Conservation (phyloP, 2,888 invertebrate species). For the Philhelius pedissequus region DNA sequence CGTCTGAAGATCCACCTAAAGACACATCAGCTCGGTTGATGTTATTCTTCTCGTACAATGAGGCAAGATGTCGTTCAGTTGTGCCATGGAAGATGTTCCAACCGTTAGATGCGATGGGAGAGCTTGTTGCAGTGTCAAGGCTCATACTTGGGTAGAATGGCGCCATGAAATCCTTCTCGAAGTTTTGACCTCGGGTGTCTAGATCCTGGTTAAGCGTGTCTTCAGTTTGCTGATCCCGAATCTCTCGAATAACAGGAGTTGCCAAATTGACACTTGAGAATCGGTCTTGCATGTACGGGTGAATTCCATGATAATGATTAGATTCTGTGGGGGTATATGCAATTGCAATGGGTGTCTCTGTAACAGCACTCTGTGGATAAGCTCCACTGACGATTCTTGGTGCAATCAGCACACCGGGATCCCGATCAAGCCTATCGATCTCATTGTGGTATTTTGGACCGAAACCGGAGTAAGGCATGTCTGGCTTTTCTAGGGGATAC, state of each 20-base stretch:
- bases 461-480: constrained; percentile 77
- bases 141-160: constrained; percentile 85
- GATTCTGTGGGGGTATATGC: constrained; percentile 83
- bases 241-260: constrained; percentile 80
- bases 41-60: constrained; percentile 75
- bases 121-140: constrained; percentile 80
- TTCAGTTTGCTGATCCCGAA: constrained; percentile 77
- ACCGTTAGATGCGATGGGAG: constrained; percentile 79
- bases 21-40: constrained; percentile 76
- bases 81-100: constrained; percentile 82
- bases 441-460: constrained; percentile 72
- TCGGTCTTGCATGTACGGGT: constrained; percentile 70
- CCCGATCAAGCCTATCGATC: constrained; percentile 76
- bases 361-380: constrained; percentile 74
- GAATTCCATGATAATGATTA: constrained; percentile 70
- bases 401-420: constrained; percentile 77
- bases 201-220: constrained; percentile 74
- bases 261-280: constrained; percentile 80
- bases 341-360: constrained; percentile 83
- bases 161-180: constrained; percentile 82
- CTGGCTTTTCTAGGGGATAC: constrained; percentile 83
- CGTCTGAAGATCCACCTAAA: constrained; percentile 20
- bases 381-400: constrained; percentile 79
- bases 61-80: constrained; percentile 67
- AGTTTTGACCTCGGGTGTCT: constrained; percentile 77